Evolutionary conservation across 1,140 invertebrate genomes (phyloP), one percentile per base, ranked within the genome.

Genomic region (Zaprionus gabonicus): DNA sequence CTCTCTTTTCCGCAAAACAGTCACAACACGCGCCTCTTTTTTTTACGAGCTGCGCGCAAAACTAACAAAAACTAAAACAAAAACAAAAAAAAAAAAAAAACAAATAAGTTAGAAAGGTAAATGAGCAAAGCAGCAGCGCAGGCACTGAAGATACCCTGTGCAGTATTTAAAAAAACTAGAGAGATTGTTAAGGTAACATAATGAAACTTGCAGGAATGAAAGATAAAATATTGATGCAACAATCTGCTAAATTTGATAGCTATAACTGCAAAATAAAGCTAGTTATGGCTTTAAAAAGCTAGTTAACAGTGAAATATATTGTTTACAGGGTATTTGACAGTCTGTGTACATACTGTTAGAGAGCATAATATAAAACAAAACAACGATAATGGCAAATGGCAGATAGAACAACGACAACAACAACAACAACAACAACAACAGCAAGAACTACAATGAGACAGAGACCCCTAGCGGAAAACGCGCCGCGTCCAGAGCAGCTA

Each of bases 341-440:
- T 6, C 4, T 27, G 27, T 34, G 41, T 2, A 17, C 2, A 44
- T 2, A 7, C 2, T 0, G 0, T 7, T 7, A 7, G n/a, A 17
- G 4, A 65, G 62, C 62, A 72, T 62, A 70, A 72, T 62, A 68
- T 31, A 80, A 64, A 68, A 79, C 49, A 65, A 76, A 83, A 76
- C 68, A 67, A 80, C 83, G 81, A 87, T 87, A 87, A 88, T 81
- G 60, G 75, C 80, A 78, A 86, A 80, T 86, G 78, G 66, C 74
- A 75, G 67, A 72, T 59, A 79, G 71, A 69, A 73, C 27, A 46
- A 17, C 17, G 20, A 46, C 41, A 46, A 9, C n/a, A 13, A 13
- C 34, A 36, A 36, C 34, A 36, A 36, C 34, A 15, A 38, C 4
- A 38, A 4, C 13, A 1, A 38, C 36, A 38, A 38, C n/a, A n/a